Conservation (phyloP, 2,113 vertebrate genomes). For the Ginglymostoma cirratum region DNA sequence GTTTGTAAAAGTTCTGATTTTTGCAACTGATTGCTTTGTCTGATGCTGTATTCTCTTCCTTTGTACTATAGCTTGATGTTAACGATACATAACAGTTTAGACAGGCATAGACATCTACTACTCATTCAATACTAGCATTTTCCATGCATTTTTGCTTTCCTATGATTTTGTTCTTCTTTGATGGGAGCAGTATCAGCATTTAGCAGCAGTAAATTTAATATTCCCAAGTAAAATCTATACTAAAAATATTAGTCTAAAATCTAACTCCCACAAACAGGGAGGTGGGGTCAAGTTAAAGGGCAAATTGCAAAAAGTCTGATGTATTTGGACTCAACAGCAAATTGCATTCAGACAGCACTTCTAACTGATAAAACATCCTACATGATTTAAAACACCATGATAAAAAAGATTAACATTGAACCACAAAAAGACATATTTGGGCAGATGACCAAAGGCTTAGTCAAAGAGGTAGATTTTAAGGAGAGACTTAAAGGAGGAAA, state of each 20-base stretch:
- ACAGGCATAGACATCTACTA: not conserved
- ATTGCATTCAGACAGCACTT: not conserved
- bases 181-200: not conserved
- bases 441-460: not conserved
- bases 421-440: not conserved
- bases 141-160: not conserved
- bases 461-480: not conserved
- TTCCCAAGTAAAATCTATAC: not conserved
- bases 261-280: not conserved
- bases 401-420: not conserved
- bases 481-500: not conserved
- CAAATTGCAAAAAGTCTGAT: not conserved
- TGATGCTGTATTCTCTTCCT: not conserved
- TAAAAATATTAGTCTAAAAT: not conserved
- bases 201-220: not conserved
- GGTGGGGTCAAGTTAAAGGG: not conserved
- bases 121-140: not conserved
- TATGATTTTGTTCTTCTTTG: constrained; percentile 3
- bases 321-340: not conserved
- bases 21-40: not conserved
- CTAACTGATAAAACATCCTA: not conserved
- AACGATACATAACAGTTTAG: not conserved
- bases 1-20: constrained; percentile 7
- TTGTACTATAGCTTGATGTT: not conserved
- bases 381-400: not conserved